Conservation (phyloP, 2,113 vertebrate species). For the Panurus biarmicus region DNA sequence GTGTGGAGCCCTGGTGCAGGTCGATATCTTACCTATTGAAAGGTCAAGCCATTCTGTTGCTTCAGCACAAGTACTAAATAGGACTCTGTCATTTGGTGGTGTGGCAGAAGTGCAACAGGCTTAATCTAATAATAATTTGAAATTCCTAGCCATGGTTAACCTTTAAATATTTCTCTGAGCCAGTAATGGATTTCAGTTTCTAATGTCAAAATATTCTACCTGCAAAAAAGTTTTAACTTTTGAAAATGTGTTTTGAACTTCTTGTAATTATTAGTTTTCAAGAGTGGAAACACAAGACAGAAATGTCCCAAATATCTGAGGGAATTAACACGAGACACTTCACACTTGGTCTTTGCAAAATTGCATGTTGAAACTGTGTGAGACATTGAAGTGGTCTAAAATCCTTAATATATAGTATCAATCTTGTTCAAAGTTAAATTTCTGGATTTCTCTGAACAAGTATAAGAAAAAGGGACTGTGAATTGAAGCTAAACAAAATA, state of each 20-base stretch:
- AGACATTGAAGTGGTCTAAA: not conserved
- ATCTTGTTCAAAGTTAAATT: not conserved
- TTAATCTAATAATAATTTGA: slow-evolving; percentile 8
- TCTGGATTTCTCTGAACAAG: not conserved
- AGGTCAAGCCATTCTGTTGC: not conserved
- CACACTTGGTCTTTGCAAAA: not conserved
- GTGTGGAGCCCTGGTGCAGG: not conserved
- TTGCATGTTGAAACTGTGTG: not conserved
- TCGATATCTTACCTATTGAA: not conserved
- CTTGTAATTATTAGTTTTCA: not conserved
- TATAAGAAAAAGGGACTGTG: not conserved
- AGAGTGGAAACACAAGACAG: not conserved
- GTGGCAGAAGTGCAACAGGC: not conserved
- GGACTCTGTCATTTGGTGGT: not conserved
- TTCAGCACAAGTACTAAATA: not conserved
- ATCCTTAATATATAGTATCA: not conserved
- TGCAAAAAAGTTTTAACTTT: not conserved
- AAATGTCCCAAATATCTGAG: not conserved
- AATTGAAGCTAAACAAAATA: not conserved
- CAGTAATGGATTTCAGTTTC: not conserved
- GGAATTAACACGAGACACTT: not conserved
- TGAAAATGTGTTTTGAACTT: not conserved
- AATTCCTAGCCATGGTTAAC: slow-evolving; percentile 16
- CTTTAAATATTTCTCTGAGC: slow-evolving; percentile 28
- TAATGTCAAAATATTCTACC: not conserved